A percentile compares a stretch with the other conserved stretches of the same genome.
phyloP scores from a whole-genome alignment of 2,113 vertebrate genomes.

The Neoarius graeffei region DNA sequence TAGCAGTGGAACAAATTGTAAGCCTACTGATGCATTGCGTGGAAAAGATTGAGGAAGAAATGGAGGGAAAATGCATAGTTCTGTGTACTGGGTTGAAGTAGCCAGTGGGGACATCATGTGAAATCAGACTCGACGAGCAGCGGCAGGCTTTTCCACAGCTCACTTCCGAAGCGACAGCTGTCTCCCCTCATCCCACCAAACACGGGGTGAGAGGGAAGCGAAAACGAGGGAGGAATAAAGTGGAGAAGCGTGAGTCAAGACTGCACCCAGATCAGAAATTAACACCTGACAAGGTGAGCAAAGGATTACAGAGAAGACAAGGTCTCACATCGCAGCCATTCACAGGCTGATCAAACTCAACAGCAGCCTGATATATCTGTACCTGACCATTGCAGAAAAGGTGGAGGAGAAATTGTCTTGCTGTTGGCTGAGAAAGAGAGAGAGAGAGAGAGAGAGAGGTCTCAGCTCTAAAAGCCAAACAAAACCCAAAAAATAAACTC shows the following conservation, averaged over 20 bases:
- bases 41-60: conserved; percentile 9
- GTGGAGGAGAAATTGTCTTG: conserved; percentile 17
- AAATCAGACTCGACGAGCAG: conserved; percentile 32
- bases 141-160: conserved; percentile 33
- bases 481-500: too few species aligned
- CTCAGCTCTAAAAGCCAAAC: too few species aligned
- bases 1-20: neutral
- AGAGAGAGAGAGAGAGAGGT: neutral
- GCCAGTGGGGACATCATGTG: conserved; percentile 25
- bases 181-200: conserved; percentile 25
- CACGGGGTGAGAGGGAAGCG: neutral
- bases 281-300: conserved; percentile 31
- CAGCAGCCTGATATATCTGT: neutral
- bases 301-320: conserved; percentile 4
- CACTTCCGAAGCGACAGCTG: conserved; percentile 42
- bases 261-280: conserved; percentile 23
- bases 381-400: conserved; percentile 29
- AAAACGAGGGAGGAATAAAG: conserved; percentile 14
- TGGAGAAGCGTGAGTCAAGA: neutral
- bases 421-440: neutral
- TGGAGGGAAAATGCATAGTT: neutral
- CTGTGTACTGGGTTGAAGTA: conserved; percentile 2
- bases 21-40: conserved; percentile 1
- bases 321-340: conserved; percentile 9
- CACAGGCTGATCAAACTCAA: conserved; percentile 16